Evolutionary conservation across 2,888 invertebrate genomes (phyloP), one percentile per base, ranked within the genome.

Genomic region (Pandemis heparana): DNA sequence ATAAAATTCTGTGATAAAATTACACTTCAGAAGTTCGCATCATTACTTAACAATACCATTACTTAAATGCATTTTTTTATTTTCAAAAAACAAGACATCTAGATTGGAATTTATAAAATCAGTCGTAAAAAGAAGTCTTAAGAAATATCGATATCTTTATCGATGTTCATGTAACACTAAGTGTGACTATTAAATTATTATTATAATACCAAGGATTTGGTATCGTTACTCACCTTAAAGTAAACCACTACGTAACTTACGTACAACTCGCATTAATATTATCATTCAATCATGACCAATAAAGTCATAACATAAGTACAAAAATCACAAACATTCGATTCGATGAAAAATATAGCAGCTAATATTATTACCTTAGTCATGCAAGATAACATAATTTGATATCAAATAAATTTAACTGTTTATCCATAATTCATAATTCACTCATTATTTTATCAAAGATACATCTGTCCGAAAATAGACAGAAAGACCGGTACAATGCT

Each of bases 261-360:
- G 39, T 70, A 72, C 68, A 56, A 51, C 16, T 70, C 10, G 59
- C 51, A 69, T 68, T 60, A 59, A 10, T 8, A 69, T 68, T 38
- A 59, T 8, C 10, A 38, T 66, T 12, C 16, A 43, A 66, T 56
- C 74, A 83, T 87, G 85, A 89, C 84, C 86, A 88, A 87, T 77
- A 81, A 81, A 82, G 3, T 32, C 23, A 32, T 32, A 32, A 80
- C 83, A 88, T 92, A 92, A 92, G 92, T 92, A 92, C 91, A 88
- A 87, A 82, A 89, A 91, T 90, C 90, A 91, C 90, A 88, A 81
- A 80, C 85, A 86, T 82, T 80, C 83, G n/a, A 75, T 75, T 69
- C 65, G 8, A 67, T 63, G 66, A 74, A 23, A 70, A 60, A 61
- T 62, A 60, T 5, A 67, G 62, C 59, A 69, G 32, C 38, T 32